Base-by-base conservation (phyloP, 2,888 invertebrate genomes). In the Oligia strigilis region DNA sequence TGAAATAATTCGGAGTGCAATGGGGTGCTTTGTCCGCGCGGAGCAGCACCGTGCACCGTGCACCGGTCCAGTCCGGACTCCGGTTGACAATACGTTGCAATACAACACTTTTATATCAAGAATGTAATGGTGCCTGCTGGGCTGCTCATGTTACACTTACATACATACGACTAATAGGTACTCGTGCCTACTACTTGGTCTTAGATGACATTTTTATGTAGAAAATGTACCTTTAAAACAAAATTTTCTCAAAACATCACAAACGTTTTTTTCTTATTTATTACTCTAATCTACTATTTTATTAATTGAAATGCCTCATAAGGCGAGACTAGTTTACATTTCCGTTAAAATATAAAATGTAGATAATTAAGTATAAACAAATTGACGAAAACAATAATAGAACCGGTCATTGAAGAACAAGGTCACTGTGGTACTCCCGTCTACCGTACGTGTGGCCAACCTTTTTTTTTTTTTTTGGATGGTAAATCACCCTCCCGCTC, bases 341-440 rank as follows among this genome's bases (percentile, higher is more conserved):
- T 17, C 5, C 9, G 14, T 11, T 5, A 36, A n/a, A 55, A 36
- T 65, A 65, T 65, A n/a, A 29, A 29, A 23, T 58, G 23, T 52
- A 36, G 13, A 9, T 36, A 55, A 6, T 9, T 65, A 36, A 17
- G 6, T 64, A 14, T 29, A 60, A 71, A 77, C 14, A 77, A 70
- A 72, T 82, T 58, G 65, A 80, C 40, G 78, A 83, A 86, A 87
- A 86, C 82, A 79, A 80, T 76, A 72, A 72, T 43, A 60, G 75
- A 81, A 87, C 81, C 87, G 83, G 85, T 88, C 83, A 13, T 62
- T 17, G 74, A 19, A 40, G 60, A 60, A 72, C 80, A 79, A 85
- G 83, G 77, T 84, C 80, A 62, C 13, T 46, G 74, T 36, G 78
- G 29, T 29, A 14, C 49, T 13, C 46, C 46, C 3, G 49, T 4